Evolutionary conservation across 2,113 vertebrate species (phyloP).

Genomic region (Romanogobio albipinnatus): DNA sequence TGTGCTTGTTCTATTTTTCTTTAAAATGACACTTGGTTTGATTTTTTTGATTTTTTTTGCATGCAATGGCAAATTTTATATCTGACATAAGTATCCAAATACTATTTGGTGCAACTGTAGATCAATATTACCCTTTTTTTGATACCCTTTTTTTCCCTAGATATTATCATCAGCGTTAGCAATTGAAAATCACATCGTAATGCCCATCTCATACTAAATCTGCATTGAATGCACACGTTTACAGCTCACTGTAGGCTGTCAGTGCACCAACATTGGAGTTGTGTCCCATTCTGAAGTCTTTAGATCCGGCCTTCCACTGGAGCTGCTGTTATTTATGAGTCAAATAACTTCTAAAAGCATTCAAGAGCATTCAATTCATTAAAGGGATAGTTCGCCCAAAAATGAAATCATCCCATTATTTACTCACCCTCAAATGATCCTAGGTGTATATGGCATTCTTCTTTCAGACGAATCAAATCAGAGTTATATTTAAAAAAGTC

Average conservation of each 20-base stretch:
- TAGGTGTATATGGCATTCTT: too few relatives aligned
- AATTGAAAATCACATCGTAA: background rate
- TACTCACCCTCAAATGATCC: too few relatives aligned
- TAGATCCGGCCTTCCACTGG: background rate
- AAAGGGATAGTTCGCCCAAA: too few relatives aligned
- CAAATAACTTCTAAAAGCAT: background rate
- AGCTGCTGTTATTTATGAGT: background rate
- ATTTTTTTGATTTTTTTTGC: too few relatives aligned
- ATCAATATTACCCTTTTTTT: too few relatives aligned
- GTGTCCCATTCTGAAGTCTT: background rate
- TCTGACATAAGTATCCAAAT: background rate
- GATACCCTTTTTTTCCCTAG: background rate
- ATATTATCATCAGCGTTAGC: background rate
- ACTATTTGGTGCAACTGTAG: background rate
- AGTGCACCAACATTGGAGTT: background rate
- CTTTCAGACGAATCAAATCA: too few relatives aligned
- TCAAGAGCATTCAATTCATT: background rate
- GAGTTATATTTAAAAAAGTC: too few relatives aligned
- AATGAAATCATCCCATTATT: too few relatives aligned
- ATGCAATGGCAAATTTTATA: background rate
- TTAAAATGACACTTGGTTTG: background rate
- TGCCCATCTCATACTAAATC: background rate
- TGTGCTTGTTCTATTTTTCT: background rate
- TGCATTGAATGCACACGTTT: background rate
- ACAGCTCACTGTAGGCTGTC: background rate